These are phyloP conservation scores for Heliconius sara DNA, from an alignment of 2,888 invertebrate genomes.

Conservation along the genomic window DNA sequence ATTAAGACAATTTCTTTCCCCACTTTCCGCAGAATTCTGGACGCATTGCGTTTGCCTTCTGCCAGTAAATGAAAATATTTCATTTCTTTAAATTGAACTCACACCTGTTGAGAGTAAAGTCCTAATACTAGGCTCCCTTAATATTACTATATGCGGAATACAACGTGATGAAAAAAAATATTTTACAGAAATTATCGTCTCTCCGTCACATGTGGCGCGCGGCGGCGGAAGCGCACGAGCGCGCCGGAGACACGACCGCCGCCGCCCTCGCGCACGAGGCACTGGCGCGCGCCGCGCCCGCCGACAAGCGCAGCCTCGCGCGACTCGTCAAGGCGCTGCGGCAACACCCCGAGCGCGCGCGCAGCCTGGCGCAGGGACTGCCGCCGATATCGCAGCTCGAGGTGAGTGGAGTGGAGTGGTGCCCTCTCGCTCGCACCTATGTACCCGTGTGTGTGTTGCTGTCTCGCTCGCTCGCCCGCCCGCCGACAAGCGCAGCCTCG, in stretches of 20 bases:
- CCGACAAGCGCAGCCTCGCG: constrained; percentile 91
- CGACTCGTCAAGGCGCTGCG: constrained; percentile 96
- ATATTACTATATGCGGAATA: too few relatives aligned
- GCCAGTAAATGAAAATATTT: too few relatives aligned
- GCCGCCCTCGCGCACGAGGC: constrained; percentile 92
- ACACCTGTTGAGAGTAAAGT: too few relatives aligned
- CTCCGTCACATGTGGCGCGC: constrained; percentile 93
- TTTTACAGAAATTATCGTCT: constrained; percentile 69
- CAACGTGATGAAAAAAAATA: too few relatives aligned
- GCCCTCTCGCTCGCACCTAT: too few relatives aligned
- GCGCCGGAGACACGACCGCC: constrained; percentile 88
- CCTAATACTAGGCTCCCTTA: too few relatives aligned
- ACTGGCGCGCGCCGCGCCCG: constrained; percentile 87
- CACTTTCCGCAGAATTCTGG: too few relatives aligned
- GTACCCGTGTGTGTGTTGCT: too few relatives aligned
- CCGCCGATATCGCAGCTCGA: constrained; percentile 68
- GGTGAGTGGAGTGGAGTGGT: constrained; percentile 50
- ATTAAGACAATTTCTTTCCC: too few relatives aligned
- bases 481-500: constrained; percentile 77
- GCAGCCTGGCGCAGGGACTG: constrained; percentile 79
- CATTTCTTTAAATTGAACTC: too few relatives aligned
- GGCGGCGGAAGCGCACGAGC: constrained; percentile 92
- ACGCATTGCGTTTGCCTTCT: too few relatives aligned
- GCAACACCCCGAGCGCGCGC: constrained; percentile 91
- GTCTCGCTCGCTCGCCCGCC: too few relatives aligned